Percentiles rank a stretch among this genome's conserved stretches.
Evolutionary conservation across 2,888 invertebrate genomes (phyloP).

Genomic region (Crematogaster levior): DNA sequence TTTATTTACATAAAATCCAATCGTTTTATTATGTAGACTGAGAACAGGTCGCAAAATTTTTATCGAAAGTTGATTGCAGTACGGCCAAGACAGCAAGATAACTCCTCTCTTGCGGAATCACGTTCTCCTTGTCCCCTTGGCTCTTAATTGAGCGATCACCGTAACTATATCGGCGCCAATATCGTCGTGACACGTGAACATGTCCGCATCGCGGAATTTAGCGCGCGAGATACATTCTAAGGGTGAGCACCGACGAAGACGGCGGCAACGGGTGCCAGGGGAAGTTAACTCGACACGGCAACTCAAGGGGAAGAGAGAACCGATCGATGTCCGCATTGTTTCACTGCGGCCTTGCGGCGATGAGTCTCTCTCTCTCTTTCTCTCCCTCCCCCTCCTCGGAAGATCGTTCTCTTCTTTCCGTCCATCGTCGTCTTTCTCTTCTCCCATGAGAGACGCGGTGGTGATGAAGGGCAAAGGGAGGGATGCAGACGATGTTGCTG

Average conservation of each 20-base stretch:
- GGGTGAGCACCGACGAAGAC: conserved; percentile 6
- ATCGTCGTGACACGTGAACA: conserved; percentile 40
- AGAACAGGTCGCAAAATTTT: not conserved
- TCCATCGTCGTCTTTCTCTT: conserved; percentile 19
- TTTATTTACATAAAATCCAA: conserved; percentile 7
- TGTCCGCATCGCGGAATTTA: conserved; percentile 36
- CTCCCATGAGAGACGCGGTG: conserved; percentile 34
- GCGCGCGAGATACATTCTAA: conserved; percentile 44
- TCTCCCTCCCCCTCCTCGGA: not conserved
- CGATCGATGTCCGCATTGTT: conserved; percentile 77
- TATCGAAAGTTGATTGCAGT: conserved; percentile 12
- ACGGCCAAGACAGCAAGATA: not conserved
- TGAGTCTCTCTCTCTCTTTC: not conserved
- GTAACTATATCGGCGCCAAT: conserved; percentile 32
- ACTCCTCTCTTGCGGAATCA: conserved; percentile 6
- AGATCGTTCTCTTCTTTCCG: conserved; percentile 15
- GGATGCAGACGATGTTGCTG: conserved; percentile 72
- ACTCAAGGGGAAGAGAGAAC: conserved; percentile 57
- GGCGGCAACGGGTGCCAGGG: not conserved
- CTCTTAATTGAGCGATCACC: conserved; percentile 47
- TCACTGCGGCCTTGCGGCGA: conserved; percentile 60
- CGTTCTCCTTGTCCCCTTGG: not conserved
- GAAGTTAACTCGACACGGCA: conserved; percentile 45
- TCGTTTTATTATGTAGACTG: not conserved
- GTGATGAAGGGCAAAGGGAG: conserved; percentile 45